These are phyloP conservation scores for Oryzaephilus surinamensis DNA, from an alignment of 1,140 invertebrate genomes.

Conservation along the genomic window DNA sequence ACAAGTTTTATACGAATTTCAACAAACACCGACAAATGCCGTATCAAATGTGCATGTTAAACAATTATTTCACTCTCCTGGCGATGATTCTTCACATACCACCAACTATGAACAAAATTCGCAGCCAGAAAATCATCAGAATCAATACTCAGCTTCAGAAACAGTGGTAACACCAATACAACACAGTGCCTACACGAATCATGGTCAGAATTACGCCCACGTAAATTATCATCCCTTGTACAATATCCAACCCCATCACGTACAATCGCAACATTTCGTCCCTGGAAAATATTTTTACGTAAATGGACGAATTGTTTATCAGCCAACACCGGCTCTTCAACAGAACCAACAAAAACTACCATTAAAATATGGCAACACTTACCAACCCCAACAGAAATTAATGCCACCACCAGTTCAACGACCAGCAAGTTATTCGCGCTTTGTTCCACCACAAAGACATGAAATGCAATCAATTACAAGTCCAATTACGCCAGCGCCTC, in stretches of 20 bases:
- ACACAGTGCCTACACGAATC: conserved; percentile 16
- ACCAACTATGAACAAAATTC: neutral
- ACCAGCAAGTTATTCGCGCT: conserved; percentile 10
- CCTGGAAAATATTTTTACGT: conserved; percentile 18
- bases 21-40: conserved; percentile 25
- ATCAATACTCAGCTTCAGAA: conserved; percentile 10
- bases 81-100: neutral
- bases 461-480: conserved; percentile 14
- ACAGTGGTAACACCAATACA: conserved; percentile 20
- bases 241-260: conserved; percentile 8
- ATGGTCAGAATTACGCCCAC: conserved; percentile 14
- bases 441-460: conserved; percentile 14
- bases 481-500: conserved; percentile 2
- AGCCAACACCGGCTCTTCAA: conserved; percentile 5
- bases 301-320: conserved; percentile 18
- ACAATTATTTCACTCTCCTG: conserved; percentile 17
- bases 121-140: conserved; percentile 1
- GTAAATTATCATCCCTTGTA: conserved; percentile 12
- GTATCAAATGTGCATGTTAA: conserved; percentile 25
- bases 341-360: neutral
- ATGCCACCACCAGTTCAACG: conserved; percentile 5
- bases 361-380: neutral
- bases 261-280: conserved; percentile 14
- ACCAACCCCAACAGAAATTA: conserved; percentile 7
- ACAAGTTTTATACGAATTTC: conserved; percentile 26